Conservation (phyloP, 2,797 vertebrate genomes). For the Spatula versicolor region DNA sequence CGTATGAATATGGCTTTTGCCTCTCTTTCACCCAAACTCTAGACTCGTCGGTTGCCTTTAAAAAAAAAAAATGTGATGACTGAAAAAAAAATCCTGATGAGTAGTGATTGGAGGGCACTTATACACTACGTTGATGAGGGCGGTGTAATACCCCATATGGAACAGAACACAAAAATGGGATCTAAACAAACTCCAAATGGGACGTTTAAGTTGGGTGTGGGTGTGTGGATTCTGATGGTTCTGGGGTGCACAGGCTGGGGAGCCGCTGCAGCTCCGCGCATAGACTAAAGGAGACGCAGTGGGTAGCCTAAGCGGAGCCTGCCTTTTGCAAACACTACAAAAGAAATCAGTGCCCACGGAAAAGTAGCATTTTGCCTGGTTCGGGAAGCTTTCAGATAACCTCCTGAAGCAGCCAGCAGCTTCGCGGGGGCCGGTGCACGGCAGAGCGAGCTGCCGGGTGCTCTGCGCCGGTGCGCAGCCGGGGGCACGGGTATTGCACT, state of each 20-base stretch:
- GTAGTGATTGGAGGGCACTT: slow-evolving; percentile 12
- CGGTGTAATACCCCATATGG: neutral
- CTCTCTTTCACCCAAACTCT: neutral
- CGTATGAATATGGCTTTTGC: neutral
- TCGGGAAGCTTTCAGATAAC: neutral
- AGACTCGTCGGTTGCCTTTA: neutral
- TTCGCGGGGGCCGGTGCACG: neutral
- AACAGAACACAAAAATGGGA: neutral
- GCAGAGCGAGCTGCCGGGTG: neutral
- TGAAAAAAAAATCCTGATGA: neutral
- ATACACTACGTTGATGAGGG: neutral
- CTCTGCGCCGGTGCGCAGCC: neutral
- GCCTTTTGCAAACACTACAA: neutral
- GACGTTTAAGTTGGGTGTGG: neutral
- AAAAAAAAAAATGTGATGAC: neutral
- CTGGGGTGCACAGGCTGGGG: neutral
- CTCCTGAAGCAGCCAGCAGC: neutral
- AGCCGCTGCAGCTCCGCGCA: neutral
- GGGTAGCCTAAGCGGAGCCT: neutral
- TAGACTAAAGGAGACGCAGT: neutral
- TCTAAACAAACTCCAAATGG: neutral
- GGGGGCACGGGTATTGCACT: neutral
- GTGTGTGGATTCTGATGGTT: neutral
- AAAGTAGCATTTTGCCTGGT: neutral
- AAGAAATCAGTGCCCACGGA: neutral